Percentiles rank a stretch among this genome's conserved stretches.
Evolutionary conservation across 2,113 vertebrate species (phyloP).

Genomic region (Ia io): DNA sequence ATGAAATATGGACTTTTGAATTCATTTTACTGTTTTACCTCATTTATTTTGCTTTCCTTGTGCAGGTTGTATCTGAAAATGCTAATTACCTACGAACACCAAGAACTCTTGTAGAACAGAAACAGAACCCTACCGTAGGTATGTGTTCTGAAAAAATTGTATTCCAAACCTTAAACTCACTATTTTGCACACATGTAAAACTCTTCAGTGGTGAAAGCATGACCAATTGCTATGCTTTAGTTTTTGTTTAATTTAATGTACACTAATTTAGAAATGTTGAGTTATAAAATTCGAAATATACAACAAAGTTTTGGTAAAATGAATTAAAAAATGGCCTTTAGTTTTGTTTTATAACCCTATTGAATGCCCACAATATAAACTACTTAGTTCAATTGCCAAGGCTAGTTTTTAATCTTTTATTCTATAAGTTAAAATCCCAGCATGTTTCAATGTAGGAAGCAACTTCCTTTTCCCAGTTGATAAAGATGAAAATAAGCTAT

Average conservation of each 20-base stretch:
- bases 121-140: constrained; percentile 88
- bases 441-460: constrained; percentile 9
- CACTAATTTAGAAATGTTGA: constrained; percentile 50
- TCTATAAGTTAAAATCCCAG: background rate
- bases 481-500: background rate
- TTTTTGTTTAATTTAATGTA: constrained; percentile 14
- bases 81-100: constrained; percentile 85
- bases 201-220: constrained; percentile 64
- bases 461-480: background rate
- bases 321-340: background rate
- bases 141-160: constrained; percentile 76
- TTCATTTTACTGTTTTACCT: constrained; percentile 68
- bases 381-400: background rate
- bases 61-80: constrained; percentile 90
- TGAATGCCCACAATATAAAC: background rate
- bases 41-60: constrained; percentile 78
- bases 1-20: constrained; percentile 75
- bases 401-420: constrained; percentile 8
- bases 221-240: constrained; percentile 63
- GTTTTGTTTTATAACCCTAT: constrained; percentile 26
- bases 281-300: constrained; percentile 20
- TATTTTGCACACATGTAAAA: constrained; percentile 52
- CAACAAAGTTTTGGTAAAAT: constrained; percentile 11
- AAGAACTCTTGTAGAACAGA: constrained; percentile 89
- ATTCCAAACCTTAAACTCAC: constrained; percentile 28